phyloP scores from a whole-genome alignment of 2,797 vertebrate genomes.

The Acrossocheilus wenchowensis region DNA sequence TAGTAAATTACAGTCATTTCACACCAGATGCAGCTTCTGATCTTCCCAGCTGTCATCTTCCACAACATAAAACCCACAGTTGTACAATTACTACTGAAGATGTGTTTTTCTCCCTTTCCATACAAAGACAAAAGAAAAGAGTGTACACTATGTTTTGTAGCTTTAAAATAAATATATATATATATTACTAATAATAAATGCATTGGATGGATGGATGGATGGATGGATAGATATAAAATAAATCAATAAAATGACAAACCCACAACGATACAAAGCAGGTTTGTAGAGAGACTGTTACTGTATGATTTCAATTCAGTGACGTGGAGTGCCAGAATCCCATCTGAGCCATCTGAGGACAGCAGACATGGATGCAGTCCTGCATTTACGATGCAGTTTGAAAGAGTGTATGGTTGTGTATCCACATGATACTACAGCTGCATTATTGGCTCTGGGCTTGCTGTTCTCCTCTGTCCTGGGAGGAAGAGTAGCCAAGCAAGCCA shows the following conservation, averaged over 20 bases:
- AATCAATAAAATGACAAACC: neutral
- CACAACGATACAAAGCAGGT: neutral
- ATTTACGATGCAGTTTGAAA: neutral
- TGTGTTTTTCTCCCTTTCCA: neutral
- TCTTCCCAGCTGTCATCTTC: conserved; percentile 46
- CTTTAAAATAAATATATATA: neutral
- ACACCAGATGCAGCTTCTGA: conserved; percentile 44
- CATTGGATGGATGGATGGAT: accelerated
- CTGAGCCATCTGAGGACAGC: neutral
- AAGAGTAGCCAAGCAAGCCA: conserved; percentile 43
- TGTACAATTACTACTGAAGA: conserved; percentile 18
- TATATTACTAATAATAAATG: neutral
- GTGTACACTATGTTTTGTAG: neutral
- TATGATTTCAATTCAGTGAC: neutral
- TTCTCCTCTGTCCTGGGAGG: conserved; percentile 46
- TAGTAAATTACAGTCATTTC: conserved; percentile 52
- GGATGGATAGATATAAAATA: neutral
- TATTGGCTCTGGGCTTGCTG: conserved; percentile 43
- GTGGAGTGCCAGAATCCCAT: conserved; percentile 1
- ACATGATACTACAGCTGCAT: conserved; percentile 41
- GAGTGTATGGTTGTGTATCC: conserved; percentile 12
- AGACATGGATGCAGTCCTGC: neutral
- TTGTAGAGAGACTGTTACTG: neutral
- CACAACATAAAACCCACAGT: conserved; percentile 25
- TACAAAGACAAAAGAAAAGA: neutral